Evolutionary conservation across 1,140 invertebrate species (phyloP).

Genomic region (Trichonephila clavipes): DNA sequence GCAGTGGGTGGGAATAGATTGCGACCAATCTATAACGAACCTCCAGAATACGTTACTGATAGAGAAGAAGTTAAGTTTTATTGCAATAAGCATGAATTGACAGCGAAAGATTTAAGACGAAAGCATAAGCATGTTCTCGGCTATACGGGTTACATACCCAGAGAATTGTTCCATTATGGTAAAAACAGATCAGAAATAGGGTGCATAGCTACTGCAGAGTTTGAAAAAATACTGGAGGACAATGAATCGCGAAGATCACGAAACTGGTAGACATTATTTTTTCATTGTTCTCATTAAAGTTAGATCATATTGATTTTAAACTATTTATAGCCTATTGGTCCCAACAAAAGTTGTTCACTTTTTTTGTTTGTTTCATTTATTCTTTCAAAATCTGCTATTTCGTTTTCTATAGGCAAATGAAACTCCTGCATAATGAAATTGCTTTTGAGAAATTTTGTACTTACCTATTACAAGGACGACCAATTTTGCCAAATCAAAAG

Average conservation of each 20-base stretch:
- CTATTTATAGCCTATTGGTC: too few relatives aligned
- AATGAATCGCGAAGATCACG: not conserved
- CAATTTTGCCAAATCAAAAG: too few relatives aligned
- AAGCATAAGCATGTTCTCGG: not conserved
- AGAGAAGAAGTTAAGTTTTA: slow-evolving; percentile 53
- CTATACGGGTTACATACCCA: slow-evolving; percentile 41
- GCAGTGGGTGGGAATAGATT: not conserved
- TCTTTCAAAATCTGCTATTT: too few relatives aligned
- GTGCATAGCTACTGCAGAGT: slow-evolving; percentile 36
- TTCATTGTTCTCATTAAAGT: too few relatives aligned
- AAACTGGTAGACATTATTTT: too few relatives aligned
- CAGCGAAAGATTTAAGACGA: not conserved
- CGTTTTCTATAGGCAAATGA: too few relatives aligned
- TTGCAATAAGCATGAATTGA: slow-evolving; percentile 46
- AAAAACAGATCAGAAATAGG: not conserved
- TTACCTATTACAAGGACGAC: too few relatives aligned
- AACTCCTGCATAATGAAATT: too few relatives aligned
- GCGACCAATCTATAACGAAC: not conserved
- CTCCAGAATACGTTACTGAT: not conserved
- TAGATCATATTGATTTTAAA: too few relatives aligned
- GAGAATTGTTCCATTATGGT: not conserved
- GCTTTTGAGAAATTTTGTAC: too few relatives aligned
- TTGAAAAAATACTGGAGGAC: slow-evolving; percentile 46
- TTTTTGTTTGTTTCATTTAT: too few relatives aligned
- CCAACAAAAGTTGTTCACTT: too few relatives aligned